Base-by-base conservation (phyloP, 1,140 invertebrate species). In the Drosophila sucinea region DNA sequence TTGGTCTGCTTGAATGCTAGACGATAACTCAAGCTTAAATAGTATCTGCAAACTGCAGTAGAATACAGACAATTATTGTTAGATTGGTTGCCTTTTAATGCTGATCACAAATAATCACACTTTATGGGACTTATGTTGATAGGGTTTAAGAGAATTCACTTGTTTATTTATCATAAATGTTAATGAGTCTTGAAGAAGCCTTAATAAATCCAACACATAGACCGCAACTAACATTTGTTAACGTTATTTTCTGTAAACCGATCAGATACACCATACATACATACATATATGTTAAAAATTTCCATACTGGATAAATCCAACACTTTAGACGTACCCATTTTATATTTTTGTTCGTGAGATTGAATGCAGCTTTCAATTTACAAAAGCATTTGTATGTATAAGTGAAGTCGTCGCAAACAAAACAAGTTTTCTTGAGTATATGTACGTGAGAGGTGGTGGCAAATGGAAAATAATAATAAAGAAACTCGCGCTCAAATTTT, bases 371-470 rank as follows among this genome's bases (percentile, higher is more conserved):
- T 35, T 58, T 33, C 56, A 58, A 58, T 25, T 25, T 25, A 23
- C 33, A 4, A 17, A 10, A 32, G 23, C 55, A 32, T 30, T 17
- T 58, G 32, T 58, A 8, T 58, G 32, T 58, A 58, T 57, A 57
- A 33, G n/a, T 23, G 27, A 57, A 57, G 55, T 41, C 29, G 11
- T 35, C 35, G 38, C 60, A 40, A 62, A 44, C 60, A 69, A 33
- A 55, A 29, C 35, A 60, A 61, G 33, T 63, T 63, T 63, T 63
- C 33, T 41, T 55, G 44, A 51, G 44, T 51, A 25, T 47, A 47
- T 35, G 33, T 51, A 51, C 44, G 44, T 51, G 23, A 51, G 35
- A 33, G 54, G 60, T 63, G 58, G 35, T 30, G 61, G 38, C 51
- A 35, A 47, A 61, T 41, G 30, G 33, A 44, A 35, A 65, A 65